phyloP scores from a whole-genome alignment of 1,140 invertebrate genomes.

The Goniozus legneri region DNA sequence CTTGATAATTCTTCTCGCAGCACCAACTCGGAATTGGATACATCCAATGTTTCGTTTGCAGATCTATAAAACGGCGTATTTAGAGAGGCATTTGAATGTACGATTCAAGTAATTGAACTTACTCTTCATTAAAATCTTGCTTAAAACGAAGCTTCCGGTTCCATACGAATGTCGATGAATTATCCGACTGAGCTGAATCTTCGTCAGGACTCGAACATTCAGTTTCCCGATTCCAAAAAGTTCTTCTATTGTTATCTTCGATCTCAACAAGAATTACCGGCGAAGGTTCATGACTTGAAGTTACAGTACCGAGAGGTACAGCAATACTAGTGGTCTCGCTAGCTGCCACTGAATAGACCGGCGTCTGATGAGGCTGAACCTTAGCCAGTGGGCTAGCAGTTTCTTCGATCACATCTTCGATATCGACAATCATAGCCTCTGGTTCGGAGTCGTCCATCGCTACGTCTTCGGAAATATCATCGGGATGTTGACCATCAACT shows the following conservation, averaged over 20 bases:
- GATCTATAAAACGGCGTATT: too few relatives aligned
- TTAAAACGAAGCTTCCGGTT: too few relatives aligned
- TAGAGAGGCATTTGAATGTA: too few relatives aligned
- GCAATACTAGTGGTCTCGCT: constrained; percentile 46
- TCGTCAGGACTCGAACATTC: neutral
- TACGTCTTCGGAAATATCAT: constrained; percentile 28
- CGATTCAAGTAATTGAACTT: too few relatives aligned
- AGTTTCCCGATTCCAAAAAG: neutral
- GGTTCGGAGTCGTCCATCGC: constrained; percentile 55
- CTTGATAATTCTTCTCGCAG: too few relatives aligned
- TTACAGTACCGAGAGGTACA: constrained; percentile 38
- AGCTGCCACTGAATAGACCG: constrained; percentile 62
- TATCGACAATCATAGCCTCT: constrained; percentile 52
- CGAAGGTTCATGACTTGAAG: constrained; percentile 36
- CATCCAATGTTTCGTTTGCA: too few relatives aligned
- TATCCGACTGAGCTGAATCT: neutral
- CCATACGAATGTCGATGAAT: constrained; percentile 4
- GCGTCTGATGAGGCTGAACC: constrained; percentile 63
- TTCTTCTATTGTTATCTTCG: constrained; percentile 18
- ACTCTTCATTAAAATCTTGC: too few relatives aligned
- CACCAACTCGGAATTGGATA: too few relatives aligned
- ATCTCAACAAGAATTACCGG: constrained; percentile 32
- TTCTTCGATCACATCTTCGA: constrained; percentile 53
- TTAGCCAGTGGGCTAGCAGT: constrained; percentile 60
- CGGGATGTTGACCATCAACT: constrained; percentile 31